Evolutionary conservation across 2,797 vertebrate genomes (phyloP).

Genomic region (Gastrophryne carolinensis): DNA sequence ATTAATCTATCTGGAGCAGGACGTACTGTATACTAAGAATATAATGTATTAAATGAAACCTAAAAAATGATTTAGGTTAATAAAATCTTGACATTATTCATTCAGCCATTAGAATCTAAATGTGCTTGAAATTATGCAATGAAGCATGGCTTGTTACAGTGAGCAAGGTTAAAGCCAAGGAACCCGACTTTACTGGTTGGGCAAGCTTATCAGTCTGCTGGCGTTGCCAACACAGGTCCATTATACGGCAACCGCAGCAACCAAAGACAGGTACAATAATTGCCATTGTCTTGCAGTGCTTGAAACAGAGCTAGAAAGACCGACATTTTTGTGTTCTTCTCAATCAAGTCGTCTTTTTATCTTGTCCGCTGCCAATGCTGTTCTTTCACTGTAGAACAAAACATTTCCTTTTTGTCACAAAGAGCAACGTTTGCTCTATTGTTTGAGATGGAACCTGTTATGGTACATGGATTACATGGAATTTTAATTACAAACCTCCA

Average conservation of each 20-base stretch:
- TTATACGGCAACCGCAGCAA: not conserved
- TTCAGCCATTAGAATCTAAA: too few species aligned
- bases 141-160: not conserved
- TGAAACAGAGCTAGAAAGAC: not conserved
- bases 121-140: too few species aligned
- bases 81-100: too few species aligned
- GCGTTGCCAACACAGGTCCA: slow-evolving; percentile 18
- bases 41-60: too few species aligned
- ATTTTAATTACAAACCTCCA: slow-evolving; percentile 27
- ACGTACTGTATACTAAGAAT: too few species aligned
- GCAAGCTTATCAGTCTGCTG: slow-evolving; percentile 11
- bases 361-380: not conserved
- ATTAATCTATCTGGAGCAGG: too few species aligned
- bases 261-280: slow-evolving; percentile 36
- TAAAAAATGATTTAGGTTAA: not conserved
- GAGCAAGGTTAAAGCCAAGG: not conserved
- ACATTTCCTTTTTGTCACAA: slow-evolving; percentile 28
- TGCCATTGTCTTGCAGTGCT: slow-evolving; percentile 3
- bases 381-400: not conserved
- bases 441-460: slow-evolving; percentile 10
- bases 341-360: slow-evolving; percentile 21
- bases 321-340: slow-evolving; percentile 12
- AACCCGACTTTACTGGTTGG: slow-evolving; percentile 7
- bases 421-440: not conserved
- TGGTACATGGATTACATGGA: slow-evolving; percentile 17